phyloP scores from a whole-genome alignment of 2,888 invertebrate genomes.

The Hipparchia semele region DNA sequence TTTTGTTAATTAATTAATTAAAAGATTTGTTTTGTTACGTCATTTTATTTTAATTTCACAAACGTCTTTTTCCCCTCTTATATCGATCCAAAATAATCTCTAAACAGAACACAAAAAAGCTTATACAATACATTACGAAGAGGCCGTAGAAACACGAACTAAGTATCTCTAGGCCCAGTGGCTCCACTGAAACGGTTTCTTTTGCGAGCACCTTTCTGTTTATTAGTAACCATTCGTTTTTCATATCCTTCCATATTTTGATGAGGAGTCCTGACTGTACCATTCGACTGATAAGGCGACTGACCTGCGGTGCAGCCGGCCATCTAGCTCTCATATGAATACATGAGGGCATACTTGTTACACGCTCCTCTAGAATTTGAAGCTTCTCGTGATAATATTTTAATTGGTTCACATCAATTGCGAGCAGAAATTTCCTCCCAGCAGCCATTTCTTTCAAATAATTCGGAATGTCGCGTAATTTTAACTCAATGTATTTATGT shows the following conservation, averaged over 20 bases:
- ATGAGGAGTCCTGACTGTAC: conserved; percentile 51
- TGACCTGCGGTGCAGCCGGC: conserved; percentile 52
- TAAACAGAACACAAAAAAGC: conserved; percentile 47
- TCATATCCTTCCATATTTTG: conserved; percentile 22
- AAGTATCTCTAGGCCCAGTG: conserved; percentile 49
- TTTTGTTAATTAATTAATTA: too few relatives aligned
- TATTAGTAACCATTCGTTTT: conserved; percentile 11
- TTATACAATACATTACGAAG: conserved; percentile 47
- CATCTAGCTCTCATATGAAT: conserved; percentile 61
- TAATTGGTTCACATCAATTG: conserved; percentile 45
- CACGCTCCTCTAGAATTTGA: conserved; percentile 51
- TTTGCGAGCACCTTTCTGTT: conserved; percentile 8
- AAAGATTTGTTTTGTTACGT: neutral
- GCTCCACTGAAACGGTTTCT: conserved; percentile 24
- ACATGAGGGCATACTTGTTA: conserved; percentile 47
- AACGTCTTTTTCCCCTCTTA: neutral
- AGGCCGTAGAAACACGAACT: conserved; percentile 58
- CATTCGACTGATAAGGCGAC: conserved; percentile 43
- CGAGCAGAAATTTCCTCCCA: conserved; percentile 55
- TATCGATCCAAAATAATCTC: conserved; percentile 50
- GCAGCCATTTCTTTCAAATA: conserved; percentile 47
- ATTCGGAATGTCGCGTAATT: conserved; percentile 39
- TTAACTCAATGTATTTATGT: conserved; percentile 44
- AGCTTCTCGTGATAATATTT: conserved; percentile 43
- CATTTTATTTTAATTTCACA: neutral